Evolutionary conservation across 1,140 invertebrate species (phyloP).

Genomic region (Harpegnathos saltator): DNA sequence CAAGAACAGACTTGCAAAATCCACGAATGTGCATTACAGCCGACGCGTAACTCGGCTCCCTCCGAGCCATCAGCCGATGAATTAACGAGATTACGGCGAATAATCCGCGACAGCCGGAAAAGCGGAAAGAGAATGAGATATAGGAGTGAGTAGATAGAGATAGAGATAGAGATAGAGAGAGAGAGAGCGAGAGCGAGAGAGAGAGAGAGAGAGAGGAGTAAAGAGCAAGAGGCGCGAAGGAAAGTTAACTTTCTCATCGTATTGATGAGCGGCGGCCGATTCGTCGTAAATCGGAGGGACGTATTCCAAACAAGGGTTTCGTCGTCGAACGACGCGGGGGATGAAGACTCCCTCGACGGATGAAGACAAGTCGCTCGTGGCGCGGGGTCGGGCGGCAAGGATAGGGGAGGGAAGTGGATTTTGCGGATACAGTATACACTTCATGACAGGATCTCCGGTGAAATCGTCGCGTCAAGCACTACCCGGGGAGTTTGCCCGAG

Average conservation of each 20-base stretch:
- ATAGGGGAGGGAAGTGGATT: conserved; percentile 25
- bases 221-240: conserved; percentile 1
- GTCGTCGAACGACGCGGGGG: conserved; percentile 10
- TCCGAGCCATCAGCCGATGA: neutral
- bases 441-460: conserved; percentile 44
- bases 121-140: neutral
- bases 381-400: neutral
- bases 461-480: conserved; percentile 52
- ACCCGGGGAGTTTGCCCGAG: conserved; percentile 44
- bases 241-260: conserved; percentile 49
- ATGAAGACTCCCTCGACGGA: conserved; percentile 13
- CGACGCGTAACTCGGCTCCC: neutral
- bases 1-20: conserved; percentile 31
- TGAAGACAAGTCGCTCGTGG: conserved; percentile 16
- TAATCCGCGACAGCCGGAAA: conserved; percentile 7
- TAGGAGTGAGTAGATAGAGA: too few species aligned
- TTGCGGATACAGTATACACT: conserved; percentile 28
- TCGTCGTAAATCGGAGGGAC: conserved; percentile 6
- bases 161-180: too few species aligned
- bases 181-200: neutral
- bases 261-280: conserved; percentile 48
- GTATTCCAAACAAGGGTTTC: conserved; percentile 50
- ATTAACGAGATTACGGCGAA: conserved; percentile 42
- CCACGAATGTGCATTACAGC: neutral
- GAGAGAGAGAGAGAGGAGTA: neutral